Evolutionary conservation across 2,888 invertebrate species (phyloP).

Genomic region (Polydrusus cervinus): DNA sequence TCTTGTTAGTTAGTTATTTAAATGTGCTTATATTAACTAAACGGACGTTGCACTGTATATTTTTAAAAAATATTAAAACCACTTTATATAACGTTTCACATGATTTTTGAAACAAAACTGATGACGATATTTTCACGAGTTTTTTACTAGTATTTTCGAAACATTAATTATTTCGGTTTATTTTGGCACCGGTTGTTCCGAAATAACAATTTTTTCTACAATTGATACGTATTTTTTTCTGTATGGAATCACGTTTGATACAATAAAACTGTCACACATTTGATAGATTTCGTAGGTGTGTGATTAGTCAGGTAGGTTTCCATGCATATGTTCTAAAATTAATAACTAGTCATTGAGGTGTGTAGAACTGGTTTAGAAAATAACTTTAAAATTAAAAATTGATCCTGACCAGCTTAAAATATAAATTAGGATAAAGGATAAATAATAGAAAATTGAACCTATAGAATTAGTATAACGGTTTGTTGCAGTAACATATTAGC

Average conservation of each 20-base stretch:
- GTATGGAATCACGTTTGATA: constrained; percentile 43
- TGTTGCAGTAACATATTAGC: no score
- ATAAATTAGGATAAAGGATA: not conserved
- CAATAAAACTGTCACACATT: constrained; percentile 37
- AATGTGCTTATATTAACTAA: not conserved
- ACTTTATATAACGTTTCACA: constrained; percentile 17
- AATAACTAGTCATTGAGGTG: not conserved
- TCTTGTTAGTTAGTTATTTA: no score
- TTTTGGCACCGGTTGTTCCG: constrained; percentile 30
- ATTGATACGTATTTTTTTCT: constrained; percentile 35
- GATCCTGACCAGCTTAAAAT: constrained; percentile 2
- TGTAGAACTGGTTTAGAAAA: not conserved
- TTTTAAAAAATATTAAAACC: not conserved
- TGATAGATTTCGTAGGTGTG: constrained; percentile 29
- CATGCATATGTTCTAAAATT: not conserved
- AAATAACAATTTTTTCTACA: constrained; percentile 27
- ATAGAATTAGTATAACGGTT: no score
- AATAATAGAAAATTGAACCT: no score
- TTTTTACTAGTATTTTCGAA: constrained; percentile 19
- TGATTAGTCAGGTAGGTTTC: constrained; percentile 14
- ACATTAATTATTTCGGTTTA: constrained; percentile 27
- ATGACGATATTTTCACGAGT: constrained; percentile 30
- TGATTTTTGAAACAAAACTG: constrained; percentile 6
- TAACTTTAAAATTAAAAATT: not conserved
- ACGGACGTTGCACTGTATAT: not conserved